A percentile compares a stretch with the other conserved stretches of the same genome.
Evolutionary conservation across 1,140 invertebrate genomes (phyloP).

Genomic region (Mylabris phalerata): DNA sequence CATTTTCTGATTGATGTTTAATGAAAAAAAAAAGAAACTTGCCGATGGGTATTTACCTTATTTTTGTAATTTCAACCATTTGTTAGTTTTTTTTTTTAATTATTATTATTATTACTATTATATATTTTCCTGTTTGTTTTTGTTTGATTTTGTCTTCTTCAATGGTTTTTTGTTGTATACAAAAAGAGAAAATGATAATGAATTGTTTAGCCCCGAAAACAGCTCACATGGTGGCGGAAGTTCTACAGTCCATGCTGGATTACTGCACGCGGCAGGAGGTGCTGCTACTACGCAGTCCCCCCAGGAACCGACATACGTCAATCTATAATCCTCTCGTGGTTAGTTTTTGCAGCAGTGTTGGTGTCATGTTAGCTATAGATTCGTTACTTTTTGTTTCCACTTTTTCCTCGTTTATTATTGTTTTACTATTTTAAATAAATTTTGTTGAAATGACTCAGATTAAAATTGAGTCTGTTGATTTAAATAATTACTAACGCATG

Average conservation of each 20-base stretch:
- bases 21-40: no score
- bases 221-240: slow-evolving; percentile 52
- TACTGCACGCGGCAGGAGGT: slow-evolving; percentile 41
- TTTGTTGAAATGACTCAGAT: background rate
- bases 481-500: background rate
- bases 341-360: slow-evolving; percentile 52
- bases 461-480: background rate
- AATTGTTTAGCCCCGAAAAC: slow-evolving; percentile 51
- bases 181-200: slow-evolving; percentile 9
- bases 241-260: slow-evolving; percentile 47
- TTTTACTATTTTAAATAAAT: slow-evolving; percentile 13
- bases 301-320: slow-evolving; percentile 87
- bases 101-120: slow-evolving; percentile 14
- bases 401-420: slow-evolving; percentile 16
- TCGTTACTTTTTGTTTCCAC: slow-evolving; percentile 20
- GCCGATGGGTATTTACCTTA: slow-evolving; percentile 12
- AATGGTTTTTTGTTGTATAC: background rate
- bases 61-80: slow-evolving; percentile 15
- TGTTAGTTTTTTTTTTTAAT: slow-evolving; percentile 20
- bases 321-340: slow-evolving; percentile 76
- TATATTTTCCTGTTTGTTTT: slow-evolving; percentile 15
- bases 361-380: slow-evolving; percentile 35
- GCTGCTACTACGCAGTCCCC: slow-evolving; percentile 64
- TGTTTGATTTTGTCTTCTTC: slow-evolving; percentile 9
- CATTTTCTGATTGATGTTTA: slow-evolving; percentile 44